These are phyloP conservation scores for Heliconius aoede DNA, from an alignment of 2,888 invertebrate genomes.

Conservation along the genomic window DNA sequence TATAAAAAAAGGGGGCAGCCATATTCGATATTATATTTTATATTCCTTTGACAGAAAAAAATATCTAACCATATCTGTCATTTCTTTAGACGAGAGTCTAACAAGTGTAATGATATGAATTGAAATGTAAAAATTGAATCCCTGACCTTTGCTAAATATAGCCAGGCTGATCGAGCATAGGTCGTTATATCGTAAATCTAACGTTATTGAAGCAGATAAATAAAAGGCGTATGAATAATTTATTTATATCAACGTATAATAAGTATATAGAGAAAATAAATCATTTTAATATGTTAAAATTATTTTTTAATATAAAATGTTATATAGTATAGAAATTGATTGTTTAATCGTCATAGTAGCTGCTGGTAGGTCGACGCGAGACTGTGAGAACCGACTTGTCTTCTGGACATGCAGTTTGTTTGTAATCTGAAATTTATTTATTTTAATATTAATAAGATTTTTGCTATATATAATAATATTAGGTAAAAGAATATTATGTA, in stretches of 20 bases:
- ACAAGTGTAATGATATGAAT: neutral
- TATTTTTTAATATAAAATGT: neutral
- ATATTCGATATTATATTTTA: too few relatives aligned
- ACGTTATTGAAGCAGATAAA: neutral
- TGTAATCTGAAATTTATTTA: slow-evolving; percentile 70
- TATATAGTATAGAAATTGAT: neutral
- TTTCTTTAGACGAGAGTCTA: too few relatives aligned
- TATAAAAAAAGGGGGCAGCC: too few relatives aligned
- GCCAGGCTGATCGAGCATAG: neutral
- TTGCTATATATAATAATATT: neutral
- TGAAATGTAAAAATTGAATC: slow-evolving; percentile 5
- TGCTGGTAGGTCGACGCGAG: slow-evolving; percentile 74
- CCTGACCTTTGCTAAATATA: slow-evolving; percentile 17
- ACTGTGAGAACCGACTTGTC: slow-evolving; percentile 71
- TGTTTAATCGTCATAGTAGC: slow-evolving; percentile 70
- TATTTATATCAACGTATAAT: slow-evolving; percentile 8
- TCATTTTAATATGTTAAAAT: neutral
- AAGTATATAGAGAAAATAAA: neutral
- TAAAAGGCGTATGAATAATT: neutral
- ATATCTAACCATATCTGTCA: too few relatives aligned
- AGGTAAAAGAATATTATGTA: neutral
- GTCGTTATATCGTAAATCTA: neutral
- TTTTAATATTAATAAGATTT: neutral
- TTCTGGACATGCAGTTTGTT: slow-evolving; percentile 73
- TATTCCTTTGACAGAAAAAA: too few relatives aligned